Evolutionary conservation across 2,797 vertebrate genomes (phyloP).

Genomic region (Brachyrhaphis roseni): DNA sequence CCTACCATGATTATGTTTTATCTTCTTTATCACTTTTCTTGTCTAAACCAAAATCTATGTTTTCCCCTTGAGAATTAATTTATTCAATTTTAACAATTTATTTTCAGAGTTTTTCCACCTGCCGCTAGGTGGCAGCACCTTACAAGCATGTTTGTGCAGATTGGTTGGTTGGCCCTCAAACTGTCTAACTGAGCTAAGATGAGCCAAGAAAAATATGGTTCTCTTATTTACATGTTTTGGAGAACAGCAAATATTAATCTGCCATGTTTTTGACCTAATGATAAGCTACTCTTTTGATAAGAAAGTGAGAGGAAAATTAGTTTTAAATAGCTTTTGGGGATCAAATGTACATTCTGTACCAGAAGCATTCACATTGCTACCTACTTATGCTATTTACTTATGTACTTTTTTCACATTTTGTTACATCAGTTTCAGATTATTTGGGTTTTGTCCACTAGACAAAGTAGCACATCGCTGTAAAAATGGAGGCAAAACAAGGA

Average conservation of each 20-base stretch:
- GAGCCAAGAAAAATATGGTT: neutral
- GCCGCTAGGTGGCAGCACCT: slow-evolving; percentile 57
- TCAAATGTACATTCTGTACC: neutral
- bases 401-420: neutral
- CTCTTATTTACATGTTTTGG: neutral
- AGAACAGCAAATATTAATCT: neutral
- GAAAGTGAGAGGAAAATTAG: neutral
- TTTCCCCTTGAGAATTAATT: neutral
- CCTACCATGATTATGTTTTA: neutral
- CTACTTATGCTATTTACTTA: neutral
- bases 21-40: neutral
- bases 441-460: neutral
- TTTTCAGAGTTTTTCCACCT: neutral
- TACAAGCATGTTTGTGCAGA: neutral
- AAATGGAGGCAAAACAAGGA: neutral
- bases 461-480: neutral
- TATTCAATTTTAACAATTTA: neutral
- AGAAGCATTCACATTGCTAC: neutral
- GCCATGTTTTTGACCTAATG: too few species aligned
- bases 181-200: neutral
- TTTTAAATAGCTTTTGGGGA: neutral
- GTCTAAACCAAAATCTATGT: neutral
- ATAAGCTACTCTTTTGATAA: neutral
- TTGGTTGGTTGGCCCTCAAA: neutral
- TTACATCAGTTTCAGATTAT: neutral